phyloP scores from a whole-genome alignment of 2,797 vertebrate genomes.

The Microcaecilia unicolor region DNA sequence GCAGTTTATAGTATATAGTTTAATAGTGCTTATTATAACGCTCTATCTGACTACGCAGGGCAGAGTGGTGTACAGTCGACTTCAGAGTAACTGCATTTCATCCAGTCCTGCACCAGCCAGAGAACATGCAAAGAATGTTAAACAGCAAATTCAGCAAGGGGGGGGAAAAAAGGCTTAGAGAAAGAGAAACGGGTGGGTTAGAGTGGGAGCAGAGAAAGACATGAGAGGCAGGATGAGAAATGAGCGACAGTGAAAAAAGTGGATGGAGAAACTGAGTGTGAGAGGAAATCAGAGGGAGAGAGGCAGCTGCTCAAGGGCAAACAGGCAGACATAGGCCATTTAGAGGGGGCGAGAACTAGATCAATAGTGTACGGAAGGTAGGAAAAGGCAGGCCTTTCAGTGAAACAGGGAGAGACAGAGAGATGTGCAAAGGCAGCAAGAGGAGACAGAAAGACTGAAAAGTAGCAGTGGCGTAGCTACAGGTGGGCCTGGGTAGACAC shows the following conservation, averaged over 20 bases:
- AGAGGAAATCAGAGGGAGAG: no score
- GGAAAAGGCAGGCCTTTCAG: not conserved
- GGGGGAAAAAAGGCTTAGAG: conserved; percentile 4
- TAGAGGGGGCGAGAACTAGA: not conserved
- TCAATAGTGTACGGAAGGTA: not conserved
- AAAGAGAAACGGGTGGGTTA: conserved; percentile 6
- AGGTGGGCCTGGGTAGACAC: no score
- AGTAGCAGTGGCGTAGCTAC: no score
- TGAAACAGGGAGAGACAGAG: not conserved
- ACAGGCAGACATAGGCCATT: accelerated
- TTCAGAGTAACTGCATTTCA: conserved; percentile 43
- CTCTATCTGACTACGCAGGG: no score
- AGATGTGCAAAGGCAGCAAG: not conserved
- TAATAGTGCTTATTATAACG: no score
- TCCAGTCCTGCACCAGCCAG: conserved; percentile 34
- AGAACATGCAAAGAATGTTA: conserved; percentile 39
- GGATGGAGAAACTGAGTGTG: no score
- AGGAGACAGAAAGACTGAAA: not conserved
- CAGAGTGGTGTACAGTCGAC: no score
- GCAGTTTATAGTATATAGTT: no score
- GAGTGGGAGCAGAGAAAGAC: conserved; percentile 12
- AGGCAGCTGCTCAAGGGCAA: accelerated
- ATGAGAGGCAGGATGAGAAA: conserved; percentile 11
- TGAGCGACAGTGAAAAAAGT: conserved; percentile 1
- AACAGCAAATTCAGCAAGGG: conserved; percentile 27